Evolutionary conservation across 2,797 vertebrate species (phyloP), one percentile per base, ranked within the genome.

Genomic region (Protonibea diacanthus): DNA sequence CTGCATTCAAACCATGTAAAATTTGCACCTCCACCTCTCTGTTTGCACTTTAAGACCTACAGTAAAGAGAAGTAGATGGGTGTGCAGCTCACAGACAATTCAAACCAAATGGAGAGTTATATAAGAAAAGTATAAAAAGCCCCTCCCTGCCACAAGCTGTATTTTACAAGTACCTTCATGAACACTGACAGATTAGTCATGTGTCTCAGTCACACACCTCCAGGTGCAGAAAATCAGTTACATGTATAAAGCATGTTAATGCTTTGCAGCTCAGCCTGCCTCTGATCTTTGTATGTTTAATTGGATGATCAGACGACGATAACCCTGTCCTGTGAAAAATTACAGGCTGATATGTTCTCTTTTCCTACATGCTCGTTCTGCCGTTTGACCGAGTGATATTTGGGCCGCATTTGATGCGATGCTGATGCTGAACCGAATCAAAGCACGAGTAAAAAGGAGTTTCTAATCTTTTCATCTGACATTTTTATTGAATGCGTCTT

Each of bases 401-500:
- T 80, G 77, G 80, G 61, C 73, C 74, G 49, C 59, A 61, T n/a
- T n/a, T 76, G 82, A 88, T 70, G 63, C 15, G 55, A 71, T 55
- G 68, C 78, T 67, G 78, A 86, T 83, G 86, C 87, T 80, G 55
- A 83, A 84, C 57, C 20, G 17, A 83, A 91, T 90, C 80, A 91
- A 86, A 91, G 87, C 84, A 66, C n/a, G 61, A 85, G 84, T 80
- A 86, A 85, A 88, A 90, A 89, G 79, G 83, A 86, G 71, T 65
- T 88, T 89, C 81, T 88, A 91, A 93, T 93, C 92, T 91, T 93
- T 94, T 90, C 85, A 90, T 93, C 92, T 93, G 90, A 91, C 85
- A 74, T 91, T 92, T 95, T 94, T 93, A 94, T 93, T 94, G 89
- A 92, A 93, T 90, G 82, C 56, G 70, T 91, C 89, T 93, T 83